phyloP scores from a whole-genome alignment of 1,140 invertebrate species.

The Forficula auricularia region DNA sequence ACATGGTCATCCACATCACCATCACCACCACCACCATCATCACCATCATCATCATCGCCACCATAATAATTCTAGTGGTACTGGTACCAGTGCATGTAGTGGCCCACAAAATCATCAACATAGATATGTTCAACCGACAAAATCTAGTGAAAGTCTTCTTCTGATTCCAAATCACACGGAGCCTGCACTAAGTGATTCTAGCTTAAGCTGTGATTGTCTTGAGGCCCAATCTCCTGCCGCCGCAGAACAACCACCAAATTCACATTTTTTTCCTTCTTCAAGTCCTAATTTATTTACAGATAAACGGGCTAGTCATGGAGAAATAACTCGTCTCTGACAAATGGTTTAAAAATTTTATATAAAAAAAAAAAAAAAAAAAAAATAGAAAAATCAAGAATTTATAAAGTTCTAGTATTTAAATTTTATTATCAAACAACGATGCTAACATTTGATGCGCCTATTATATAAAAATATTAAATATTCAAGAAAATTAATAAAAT shows the following conservation, averaged over 20 bases:
- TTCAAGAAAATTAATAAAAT: too few relatives aligned
- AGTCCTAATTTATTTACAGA: not conserved
- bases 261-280: constrained; percentile 2
- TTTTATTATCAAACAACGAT: too few relatives aligned
- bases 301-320: too few relatives aligned
- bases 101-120: not conserved
- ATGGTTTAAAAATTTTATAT: too few relatives aligned
- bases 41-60: constrained; percentile 31
- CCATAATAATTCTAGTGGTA: not conserved
- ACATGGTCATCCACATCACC: too few relatives aligned
- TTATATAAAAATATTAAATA: too few relatives aligned
- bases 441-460: too few relatives aligned
- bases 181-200: constrained; percentile 39
- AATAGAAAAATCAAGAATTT: too few relatives aligned
- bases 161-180: constrained; percentile 36
- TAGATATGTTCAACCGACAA: constrained; percentile 40
- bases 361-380: too few relatives aligned
- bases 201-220: constrained; percentile 46
- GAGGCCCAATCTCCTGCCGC: constrained; percentile 25
- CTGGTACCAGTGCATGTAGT: not conserved
- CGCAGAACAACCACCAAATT: not conserved
- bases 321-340: too few relatives aligned
- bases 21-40: constrained; percentile 13
- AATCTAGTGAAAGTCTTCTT: constrained; percentile 59
- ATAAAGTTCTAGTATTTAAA: too few relatives aligned